These are phyloP conservation scores for Amazona finschi DNA, from an alignment of 2,797 vertebrate species.

Conservation along the genomic window DNA sequence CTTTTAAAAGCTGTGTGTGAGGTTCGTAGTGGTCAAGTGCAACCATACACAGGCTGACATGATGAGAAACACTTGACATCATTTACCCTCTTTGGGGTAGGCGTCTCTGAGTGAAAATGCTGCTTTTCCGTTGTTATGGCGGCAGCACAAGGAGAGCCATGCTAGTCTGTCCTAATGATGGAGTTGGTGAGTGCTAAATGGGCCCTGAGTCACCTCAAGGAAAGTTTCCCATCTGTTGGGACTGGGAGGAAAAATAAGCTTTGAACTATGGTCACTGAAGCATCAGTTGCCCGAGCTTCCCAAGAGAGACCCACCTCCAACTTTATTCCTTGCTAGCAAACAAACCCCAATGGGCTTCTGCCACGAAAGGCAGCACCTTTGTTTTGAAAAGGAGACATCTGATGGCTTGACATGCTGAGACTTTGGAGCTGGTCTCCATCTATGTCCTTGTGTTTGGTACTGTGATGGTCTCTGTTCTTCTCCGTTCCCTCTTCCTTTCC, in stretches of 20 bases:
- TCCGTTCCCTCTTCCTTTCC: neutral
- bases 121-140: neutral
- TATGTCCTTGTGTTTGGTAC: accelerated
- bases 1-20: neutral
- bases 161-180: neutral
- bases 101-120: neutral
- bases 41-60: neutral
- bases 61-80: neutral
- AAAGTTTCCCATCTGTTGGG: neutral
- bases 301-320: neutral
- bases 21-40: neutral
- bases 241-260: neutral
- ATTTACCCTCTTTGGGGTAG: neutral
- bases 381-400: neutral
- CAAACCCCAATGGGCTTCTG: neutral
- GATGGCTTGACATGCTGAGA: neutral
- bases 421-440: neutral
- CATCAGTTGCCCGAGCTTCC: neutral
- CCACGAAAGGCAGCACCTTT: neutral
- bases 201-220: neutral
- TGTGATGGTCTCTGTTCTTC: neutral
- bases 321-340: neutral
- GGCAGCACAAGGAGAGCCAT: neutral
- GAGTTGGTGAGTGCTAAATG: neutral
- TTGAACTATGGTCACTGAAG: neutral